phyloP scores from a whole-genome alignment of 2,797 vertebrate species.

The Callimico goeldii region DNA sequence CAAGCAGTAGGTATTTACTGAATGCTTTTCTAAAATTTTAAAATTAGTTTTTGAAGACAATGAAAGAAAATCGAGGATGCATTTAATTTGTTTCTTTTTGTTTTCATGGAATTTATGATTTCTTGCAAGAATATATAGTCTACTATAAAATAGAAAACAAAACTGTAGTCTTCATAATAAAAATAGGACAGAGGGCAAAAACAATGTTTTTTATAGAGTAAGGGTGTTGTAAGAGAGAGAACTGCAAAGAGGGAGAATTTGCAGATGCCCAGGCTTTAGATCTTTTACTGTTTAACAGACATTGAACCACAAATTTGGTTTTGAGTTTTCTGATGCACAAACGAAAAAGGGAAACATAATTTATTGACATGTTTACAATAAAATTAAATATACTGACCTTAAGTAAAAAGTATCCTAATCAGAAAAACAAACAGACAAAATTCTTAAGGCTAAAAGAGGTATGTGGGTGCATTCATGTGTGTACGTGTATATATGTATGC shows the following conservation, averaged over 20 bases:
- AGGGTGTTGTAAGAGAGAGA: not conserved
- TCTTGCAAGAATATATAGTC: not conserved
- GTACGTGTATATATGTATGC: not conserved
- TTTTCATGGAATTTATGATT: not conserved
- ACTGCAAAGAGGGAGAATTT: not conserved
- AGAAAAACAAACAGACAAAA: not conserved
- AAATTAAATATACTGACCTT: not conserved
- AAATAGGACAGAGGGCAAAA: not conserved
- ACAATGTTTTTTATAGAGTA: fast-evolving
- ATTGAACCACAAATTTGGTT: not conserved
- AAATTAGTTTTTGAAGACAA: not conserved
- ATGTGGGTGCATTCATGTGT: not conserved
- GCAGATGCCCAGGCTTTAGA: not conserved
- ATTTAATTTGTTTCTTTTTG: not conserved
- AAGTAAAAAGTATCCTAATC: not conserved
- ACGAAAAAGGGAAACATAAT: not conserved
- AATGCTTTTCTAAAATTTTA: not conserved
- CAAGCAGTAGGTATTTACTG: not conserved
- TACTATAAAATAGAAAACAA: not conserved
- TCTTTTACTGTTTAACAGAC: not conserved
- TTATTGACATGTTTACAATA: not conserved
- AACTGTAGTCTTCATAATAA: not conserved
- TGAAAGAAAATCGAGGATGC: not conserved
- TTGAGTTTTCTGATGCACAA: not conserved
- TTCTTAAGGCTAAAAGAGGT: not conserved